phyloP scores from a whole-genome alignment of 2,888 invertebrate species.

The Ditula angustiorana region DNA sequence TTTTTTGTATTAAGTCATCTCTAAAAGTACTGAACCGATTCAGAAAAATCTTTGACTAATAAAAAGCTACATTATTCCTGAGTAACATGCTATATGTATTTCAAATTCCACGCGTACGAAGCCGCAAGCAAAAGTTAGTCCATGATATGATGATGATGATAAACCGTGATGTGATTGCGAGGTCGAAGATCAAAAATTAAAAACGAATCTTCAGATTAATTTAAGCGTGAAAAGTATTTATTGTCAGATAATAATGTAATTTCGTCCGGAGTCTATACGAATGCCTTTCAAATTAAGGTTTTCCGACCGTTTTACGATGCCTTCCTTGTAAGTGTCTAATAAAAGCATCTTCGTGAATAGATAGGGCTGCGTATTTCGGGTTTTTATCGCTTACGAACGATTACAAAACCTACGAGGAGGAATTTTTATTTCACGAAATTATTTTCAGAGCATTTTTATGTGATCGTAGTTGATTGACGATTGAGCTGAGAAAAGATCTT shows the following conservation, averaged over 20 bases:
- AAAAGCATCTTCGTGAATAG: slow-evolving; percentile 37
- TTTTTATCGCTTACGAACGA: slow-evolving; percentile 35
- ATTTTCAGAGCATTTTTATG: slow-evolving; percentile 22
- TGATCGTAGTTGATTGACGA: slow-evolving; percentile 26
- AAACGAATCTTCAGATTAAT: slow-evolving; percentile 14
- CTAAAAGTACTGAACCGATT: too few species aligned
- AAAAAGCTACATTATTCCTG: too few species aligned
- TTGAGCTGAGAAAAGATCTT: slow-evolving; percentile 4
- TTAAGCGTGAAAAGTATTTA: slow-evolving; percentile 6
- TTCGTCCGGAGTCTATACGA: slow-evolving; percentile 25
- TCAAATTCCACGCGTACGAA: too few species aligned
- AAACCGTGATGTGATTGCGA: too few species aligned
- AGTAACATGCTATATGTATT: too few species aligned
- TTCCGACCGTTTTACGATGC: slow-evolving; percentile 30
- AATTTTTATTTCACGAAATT: slow-evolving; percentile 35
- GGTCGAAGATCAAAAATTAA: not conserved
- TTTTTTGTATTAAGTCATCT: too few species aligned
- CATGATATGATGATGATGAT: not conserved
- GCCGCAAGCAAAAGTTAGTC: too few species aligned
- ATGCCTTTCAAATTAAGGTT: slow-evolving; percentile 39
- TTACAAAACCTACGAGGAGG: slow-evolving; percentile 36
- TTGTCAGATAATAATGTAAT: slow-evolving; percentile 30
- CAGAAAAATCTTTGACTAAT: too few species aligned
- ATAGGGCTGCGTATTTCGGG: slow-evolving; percentile 34
- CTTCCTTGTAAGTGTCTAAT: slow-evolving; percentile 37